Evolutionary conservation across 2,113 vertebrate species (phyloP).

Genomic region (Seriola quinqueradiata): DNA sequence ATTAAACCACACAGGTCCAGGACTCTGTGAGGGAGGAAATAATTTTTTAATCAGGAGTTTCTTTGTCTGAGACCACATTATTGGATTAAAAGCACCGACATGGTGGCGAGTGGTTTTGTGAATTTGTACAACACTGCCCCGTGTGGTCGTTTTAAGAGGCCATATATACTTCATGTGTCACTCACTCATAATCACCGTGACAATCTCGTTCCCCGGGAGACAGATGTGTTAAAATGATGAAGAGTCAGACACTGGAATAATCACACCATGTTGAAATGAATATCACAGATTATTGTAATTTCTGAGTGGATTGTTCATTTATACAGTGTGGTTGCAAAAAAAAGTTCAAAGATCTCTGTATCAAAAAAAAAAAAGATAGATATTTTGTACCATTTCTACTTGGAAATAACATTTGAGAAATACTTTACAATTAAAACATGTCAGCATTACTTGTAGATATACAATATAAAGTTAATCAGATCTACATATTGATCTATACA

Average conservation of each 20-base stretch:
- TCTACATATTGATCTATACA: constrained; percentile 85
- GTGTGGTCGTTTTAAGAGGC: constrained; percentile 36
- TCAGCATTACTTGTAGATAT: constrained; percentile 80
- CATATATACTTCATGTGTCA: neutral
- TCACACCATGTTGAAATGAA: constrained; percentile 29
- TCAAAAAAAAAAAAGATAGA: constrained; percentile 30
- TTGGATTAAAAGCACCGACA: neutral
- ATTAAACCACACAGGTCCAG: neutral
- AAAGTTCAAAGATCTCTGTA: constrained; percentile 71
- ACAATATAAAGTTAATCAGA: constrained; percentile 83
- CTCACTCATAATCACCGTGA: neutral
- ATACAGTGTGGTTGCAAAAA: constrained; percentile 67
- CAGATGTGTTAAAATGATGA: neutral
- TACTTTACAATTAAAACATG: constrained; percentile 90
- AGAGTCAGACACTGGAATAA: neutral
- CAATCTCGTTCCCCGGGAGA: neutral
- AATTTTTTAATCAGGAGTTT: neutral
- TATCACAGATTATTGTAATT: constrained; percentile 69
- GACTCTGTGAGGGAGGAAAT: neutral
- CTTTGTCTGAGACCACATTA: neutral
- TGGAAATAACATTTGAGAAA: constrained; percentile 84
- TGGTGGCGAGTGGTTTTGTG: neutral
- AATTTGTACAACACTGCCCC: constrained; percentile 59
- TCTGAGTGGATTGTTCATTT: constrained; percentile 65
- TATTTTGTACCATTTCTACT: constrained; percentile 62